These are phyloP conservation scores for Nomada fabriciana DNA, from an alignment of 2,888 invertebrate species.

Conservation along the genomic window DNA sequence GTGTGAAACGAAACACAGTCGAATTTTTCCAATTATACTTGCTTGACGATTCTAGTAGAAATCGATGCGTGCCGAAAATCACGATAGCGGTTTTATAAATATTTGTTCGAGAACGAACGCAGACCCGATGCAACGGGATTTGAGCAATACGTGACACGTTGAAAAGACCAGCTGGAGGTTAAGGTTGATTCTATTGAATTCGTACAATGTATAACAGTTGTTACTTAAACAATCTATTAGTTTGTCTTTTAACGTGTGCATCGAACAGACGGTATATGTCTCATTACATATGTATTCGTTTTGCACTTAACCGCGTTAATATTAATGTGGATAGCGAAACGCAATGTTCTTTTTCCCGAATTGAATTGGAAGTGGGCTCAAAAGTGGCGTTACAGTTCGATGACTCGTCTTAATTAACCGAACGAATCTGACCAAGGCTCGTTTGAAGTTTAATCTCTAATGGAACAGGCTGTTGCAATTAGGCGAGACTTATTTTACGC, in stretches of 20 bases:
- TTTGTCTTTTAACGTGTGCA: slow-evolving; percentile 26
- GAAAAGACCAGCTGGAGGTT: slow-evolving; percentile 36
- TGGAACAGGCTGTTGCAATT: slow-evolving; percentile 79
- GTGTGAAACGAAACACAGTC: too few species aligned
- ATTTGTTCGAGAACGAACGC: slow-evolving; percentile 49
- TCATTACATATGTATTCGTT: not conserved
- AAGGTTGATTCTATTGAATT: not conserved
- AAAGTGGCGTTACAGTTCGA: slow-evolving; percentile 13
- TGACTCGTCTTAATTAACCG: slow-evolving; percentile 72
- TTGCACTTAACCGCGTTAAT: not conserved
- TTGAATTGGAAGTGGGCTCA: not conserved
- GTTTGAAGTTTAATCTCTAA: slow-evolving; percentile 82
- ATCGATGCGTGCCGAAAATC: slow-evolving; percentile 22
- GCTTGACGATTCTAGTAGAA: not conserved
- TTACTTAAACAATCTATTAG: slow-evolving; percentile 11
- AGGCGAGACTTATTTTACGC: slow-evolving; percentile 77
- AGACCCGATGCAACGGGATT: slow-evolving; percentile 36
- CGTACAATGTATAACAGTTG: slow-evolving; percentile 11
- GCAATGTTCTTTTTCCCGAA: not conserved
- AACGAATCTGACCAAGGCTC: slow-evolving; percentile 50
- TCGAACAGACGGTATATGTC: slow-evolving; percentile 13
- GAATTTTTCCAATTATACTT: not conserved
- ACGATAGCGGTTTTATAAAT: slow-evolving; percentile 51
- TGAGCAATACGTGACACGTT: slow-evolving; percentile 57
- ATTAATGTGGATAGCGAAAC: not conserved